These are phyloP conservation scores for Discoglossus pictus DNA, from an alignment of 2,797 vertebrate genomes.

Conservation along the genomic window DNA sequence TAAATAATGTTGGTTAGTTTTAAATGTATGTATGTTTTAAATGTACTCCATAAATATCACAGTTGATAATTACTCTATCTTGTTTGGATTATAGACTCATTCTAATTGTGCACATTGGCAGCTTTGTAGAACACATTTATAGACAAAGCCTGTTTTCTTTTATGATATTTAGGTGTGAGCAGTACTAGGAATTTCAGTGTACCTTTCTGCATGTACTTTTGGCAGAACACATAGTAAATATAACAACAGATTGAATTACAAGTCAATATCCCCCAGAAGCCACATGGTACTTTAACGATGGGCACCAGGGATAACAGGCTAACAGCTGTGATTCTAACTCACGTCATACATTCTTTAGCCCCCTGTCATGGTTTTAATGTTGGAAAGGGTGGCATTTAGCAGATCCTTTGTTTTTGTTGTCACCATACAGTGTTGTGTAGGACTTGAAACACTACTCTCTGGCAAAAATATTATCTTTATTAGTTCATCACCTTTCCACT, in stretches of 20 bases:
- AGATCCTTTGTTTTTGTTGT: conserved; percentile 26
- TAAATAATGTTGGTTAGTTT: no score
- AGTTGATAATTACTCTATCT: no score
- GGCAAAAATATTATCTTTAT: neutral
- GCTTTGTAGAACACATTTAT: neutral
- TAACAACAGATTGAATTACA: conserved; percentile 40
- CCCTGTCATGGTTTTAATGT: conserved; percentile 45
- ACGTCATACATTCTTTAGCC: conserved; percentile 41
- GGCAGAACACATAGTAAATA: conserved; percentile 34
- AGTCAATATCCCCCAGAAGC: conserved; percentile 21
- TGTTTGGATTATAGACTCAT: no score
- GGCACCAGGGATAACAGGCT: conserved; percentile 17
- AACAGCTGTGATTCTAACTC: conserved; percentile 42
- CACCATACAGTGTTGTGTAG: conserved; percentile 9
- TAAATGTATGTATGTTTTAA: no score
- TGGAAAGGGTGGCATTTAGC: conserved; percentile 37
- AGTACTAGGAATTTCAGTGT: neutral
- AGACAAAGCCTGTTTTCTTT: no score
- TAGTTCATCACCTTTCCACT: neutral
- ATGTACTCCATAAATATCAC: no score
- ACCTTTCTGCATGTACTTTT: conserved; percentile 10
- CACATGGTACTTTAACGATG: conserved; percentile 27
- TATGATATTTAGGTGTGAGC: neutral
- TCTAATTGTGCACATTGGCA: no score
- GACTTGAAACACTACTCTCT: neutral